phyloP scores from a whole-genome alignment of 2,797 vertebrate genomes.

The Tragopan temminckii region DNA sequence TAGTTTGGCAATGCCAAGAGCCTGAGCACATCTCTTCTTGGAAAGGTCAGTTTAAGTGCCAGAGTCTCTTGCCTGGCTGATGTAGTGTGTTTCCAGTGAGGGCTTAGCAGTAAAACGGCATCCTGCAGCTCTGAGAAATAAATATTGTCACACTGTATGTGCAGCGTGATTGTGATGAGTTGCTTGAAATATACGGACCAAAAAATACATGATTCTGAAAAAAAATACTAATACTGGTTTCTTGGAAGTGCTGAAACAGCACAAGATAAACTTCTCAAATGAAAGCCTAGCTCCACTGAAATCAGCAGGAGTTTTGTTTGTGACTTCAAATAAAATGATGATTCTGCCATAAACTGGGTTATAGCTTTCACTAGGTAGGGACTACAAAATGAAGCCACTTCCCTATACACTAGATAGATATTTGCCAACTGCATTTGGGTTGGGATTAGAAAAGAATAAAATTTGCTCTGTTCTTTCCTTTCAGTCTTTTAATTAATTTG shows the following conservation, averaged over 20 bases:
- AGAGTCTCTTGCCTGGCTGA: background rate
- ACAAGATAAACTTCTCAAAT: background rate
- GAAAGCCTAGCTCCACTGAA: constrained; percentile 18
- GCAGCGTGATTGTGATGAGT: background rate
- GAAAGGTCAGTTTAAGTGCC: background rate
- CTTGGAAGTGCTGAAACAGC: background rate
- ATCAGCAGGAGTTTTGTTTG: constrained; percentile 37
- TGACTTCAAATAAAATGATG: background rate
- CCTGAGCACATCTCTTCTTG: background rate
- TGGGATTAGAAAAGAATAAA: constrained; percentile 7
- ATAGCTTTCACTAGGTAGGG: background rate
- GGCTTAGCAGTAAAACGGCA: background rate
- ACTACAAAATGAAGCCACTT: background rate
- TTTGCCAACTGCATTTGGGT: constrained; percentile 16
- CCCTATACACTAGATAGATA: background rate
- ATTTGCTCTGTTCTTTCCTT: constrained; percentile 21
- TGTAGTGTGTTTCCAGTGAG: background rate
- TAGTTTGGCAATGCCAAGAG: background rate
- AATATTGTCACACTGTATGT: background rate
- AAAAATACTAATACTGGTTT: background rate
- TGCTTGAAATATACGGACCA: background rate
- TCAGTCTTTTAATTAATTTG: constrained; percentile 47
- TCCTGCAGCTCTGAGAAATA: background rate
- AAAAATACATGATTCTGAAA: constrained; percentile 7
- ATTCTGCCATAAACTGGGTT: background rate